Conservation (phyloP, 2,888 invertebrate genomes). For the Cremastobaeus sp. region DNA sequence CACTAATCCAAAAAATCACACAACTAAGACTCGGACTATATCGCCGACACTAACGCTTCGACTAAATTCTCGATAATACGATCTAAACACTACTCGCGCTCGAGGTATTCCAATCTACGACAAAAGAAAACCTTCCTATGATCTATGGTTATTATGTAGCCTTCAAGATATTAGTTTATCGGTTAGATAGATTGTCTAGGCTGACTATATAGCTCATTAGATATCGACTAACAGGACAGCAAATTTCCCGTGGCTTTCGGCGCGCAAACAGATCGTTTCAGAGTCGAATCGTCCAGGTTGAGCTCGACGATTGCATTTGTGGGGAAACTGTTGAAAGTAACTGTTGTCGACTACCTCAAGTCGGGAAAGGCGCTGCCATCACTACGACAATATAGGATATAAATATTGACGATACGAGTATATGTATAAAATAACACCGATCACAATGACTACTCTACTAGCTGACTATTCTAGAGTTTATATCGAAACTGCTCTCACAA, state of each 20-base stretch:
- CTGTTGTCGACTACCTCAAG: constrained; percentile 41
- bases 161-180: constrained; percentile 75
- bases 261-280: constrained; percentile 33
- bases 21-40: constrained; percentile 77
- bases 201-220: constrained; percentile 76
- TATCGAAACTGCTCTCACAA: constrained; percentile 75
- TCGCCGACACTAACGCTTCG: constrained; percentile 74
- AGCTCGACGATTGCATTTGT: constrained; percentile 28
- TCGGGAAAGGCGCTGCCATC: constrained; percentile 66
- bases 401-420: constrained; percentile 76
- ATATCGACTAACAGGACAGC: constrained; percentile 74
- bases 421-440: constrained; percentile 76
- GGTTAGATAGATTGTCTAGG: constrained; percentile 74
- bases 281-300: too few relatives aligned
- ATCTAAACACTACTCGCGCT: constrained; percentile 74
- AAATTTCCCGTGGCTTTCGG: constrained; percentile 58
- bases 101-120: constrained; percentile 75
- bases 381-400: constrained; percentile 74
- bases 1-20: constrained; percentile 78
- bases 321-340: constrained; percentile 17
- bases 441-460: constrained; percentile 78
- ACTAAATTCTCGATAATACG: constrained; percentile 72
- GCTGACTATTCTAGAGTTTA: constrained; percentile 76
- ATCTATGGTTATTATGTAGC: constrained; percentile 75
- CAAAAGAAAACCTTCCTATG: constrained; percentile 76